These are phyloP conservation scores for Oncopodura yosiiana DNA, from an alignment of 1,140 invertebrate genomes.

Conservation along the genomic window DNA sequence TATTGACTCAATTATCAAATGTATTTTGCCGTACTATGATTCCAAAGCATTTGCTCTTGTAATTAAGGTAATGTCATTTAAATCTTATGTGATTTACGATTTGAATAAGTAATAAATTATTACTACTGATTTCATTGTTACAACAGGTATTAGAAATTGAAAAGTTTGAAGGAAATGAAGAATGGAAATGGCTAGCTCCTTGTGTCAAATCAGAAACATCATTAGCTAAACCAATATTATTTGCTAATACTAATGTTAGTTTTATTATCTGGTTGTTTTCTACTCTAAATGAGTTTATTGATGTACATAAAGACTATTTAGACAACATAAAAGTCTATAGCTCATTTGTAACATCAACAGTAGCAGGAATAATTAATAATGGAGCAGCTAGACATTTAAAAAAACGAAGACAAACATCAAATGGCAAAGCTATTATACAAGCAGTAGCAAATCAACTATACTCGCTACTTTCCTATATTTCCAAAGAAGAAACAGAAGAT, in stretches of 20 bases:
- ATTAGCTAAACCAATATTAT: slow-evolving; percentile 17
- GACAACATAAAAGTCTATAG: slow-evolving; percentile 16
- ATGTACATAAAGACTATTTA: slow-evolving; percentile 13
- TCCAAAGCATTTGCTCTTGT: slow-evolving; percentile 75
- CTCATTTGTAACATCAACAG: slow-evolving; percentile 26
- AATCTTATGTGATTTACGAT: not conserved
- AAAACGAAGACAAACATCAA: slow-evolving; percentile 7
- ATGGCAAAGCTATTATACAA: not conserved
- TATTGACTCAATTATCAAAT: slow-evolving; percentile 61
- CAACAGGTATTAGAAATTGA: slow-evolving; percentile 22
- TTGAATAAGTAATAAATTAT: not conserved
- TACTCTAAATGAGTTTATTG: slow-evolving; percentile 14
- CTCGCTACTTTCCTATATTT: slow-evolving; percentile 1
- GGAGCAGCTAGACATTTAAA: no score
- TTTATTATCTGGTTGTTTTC: slow-evolving; percentile 31
- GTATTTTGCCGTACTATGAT: slow-evolving; percentile 83
- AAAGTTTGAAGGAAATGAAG: slow-evolving; percentile 6
- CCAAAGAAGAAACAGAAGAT: not conserved
- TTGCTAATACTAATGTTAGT: slow-evolving; percentile 8
- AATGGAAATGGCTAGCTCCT: slow-evolving; percentile 31
- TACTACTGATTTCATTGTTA: not conserved
- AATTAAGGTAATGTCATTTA: slow-evolving; percentile 48
- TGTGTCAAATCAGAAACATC: slow-evolving; percentile 13
- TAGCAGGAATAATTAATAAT: slow-evolving; percentile 29
- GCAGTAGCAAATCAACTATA: not conserved